Conservation (phyloP, 2,797 vertebrate species). For the Halcyon smyrnensis region DNA sequence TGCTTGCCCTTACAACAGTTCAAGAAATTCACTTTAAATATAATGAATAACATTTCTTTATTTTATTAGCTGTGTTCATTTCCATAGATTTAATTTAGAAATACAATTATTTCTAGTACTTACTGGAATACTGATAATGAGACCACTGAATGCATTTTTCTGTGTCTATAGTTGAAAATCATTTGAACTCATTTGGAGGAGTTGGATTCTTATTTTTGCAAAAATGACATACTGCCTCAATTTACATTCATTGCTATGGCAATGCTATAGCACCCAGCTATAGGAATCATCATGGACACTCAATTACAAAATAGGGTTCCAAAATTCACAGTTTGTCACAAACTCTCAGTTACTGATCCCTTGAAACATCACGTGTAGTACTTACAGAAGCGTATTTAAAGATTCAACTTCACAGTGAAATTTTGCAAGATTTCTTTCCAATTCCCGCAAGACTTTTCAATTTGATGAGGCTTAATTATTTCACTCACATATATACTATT, state of each 20-base stretch:
- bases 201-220: not conserved
- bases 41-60: not conserved
- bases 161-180: not conserved
- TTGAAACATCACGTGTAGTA: not conserved
- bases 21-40: not conserved
- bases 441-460: not conserved
- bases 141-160: not conserved
- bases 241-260: not conserved
- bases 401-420: not conserved
- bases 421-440: not conserved
- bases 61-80: not conserved
- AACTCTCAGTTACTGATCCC: not conserved
- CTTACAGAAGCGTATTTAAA: not conserved
- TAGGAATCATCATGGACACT: not conserved
- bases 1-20: not conserved
- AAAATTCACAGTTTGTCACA: not conserved
- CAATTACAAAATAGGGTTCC: not conserved
- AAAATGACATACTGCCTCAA: not conserved
- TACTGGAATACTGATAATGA: conserved; percentile 11
- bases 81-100: not conserved
- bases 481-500: not conserved
- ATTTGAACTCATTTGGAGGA: not conserved
- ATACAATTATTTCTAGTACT: conserved; percentile 6
- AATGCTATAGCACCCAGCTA: not conserved
- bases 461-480: not conserved